These are phyloP conservation scores for Bombyx mori DNA, from an alignment of 1,140 invertebrate species.

Conservation along the genomic window ASM3026992v2 NC_085128.1:8805001-8805500, in stretches of 20 bases:
- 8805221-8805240: conserved; percentile 17
- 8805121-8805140: too few relatives aligned
- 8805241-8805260: conserved; percentile 61
- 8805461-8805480: not conserved
- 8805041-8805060: not conserved
- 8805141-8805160: too few relatives aligned
- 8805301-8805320: conserved; percentile 66
- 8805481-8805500: too few relatives aligned
- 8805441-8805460: conserved; percentile 28
- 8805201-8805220: conserved; percentile 35
- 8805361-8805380: conserved; percentile 69
- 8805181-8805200: conserved; percentile 55
- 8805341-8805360: conserved; percentile 70
- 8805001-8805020: too few relatives aligned
- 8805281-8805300: conserved; percentile 65
- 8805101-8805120: too few relatives aligned
- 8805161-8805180: conserved; percentile 36
- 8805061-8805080: too few relatives aligned
- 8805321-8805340: conserved; percentile 70
- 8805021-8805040: not conserved
- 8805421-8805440: conserved; percentile 51
- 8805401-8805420: conserved; percentile 60
- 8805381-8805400: conserved; percentile 69
- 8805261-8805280: conserved; percentile 46
- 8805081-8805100: too few relatives aligned